phyloP scores from a whole-genome alignment of 2,113 vertebrate genomes.

The Nanorana parkeri region DNA sequence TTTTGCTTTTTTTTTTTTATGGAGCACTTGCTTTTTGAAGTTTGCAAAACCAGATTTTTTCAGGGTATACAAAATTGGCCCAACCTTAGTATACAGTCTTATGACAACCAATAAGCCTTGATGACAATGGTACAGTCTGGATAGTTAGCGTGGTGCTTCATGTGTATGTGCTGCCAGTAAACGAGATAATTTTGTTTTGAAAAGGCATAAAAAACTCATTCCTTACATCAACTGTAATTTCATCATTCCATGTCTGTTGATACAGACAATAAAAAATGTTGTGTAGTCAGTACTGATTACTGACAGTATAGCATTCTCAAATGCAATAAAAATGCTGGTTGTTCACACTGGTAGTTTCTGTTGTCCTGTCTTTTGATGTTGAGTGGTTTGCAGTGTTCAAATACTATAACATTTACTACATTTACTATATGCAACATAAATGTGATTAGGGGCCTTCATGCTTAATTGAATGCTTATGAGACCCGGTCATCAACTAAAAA shows the following conservation, averaged over 20 bases:
- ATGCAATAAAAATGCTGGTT: conserved; percentile 98
- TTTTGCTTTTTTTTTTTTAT: conserved; percentile 13
- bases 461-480: no score
- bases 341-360: conserved; percentile 83
- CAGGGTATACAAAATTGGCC: conserved; percentile 7
- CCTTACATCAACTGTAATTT: conserved; percentile 92
- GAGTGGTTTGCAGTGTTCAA: background rate
- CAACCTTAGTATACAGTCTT: conserved; percentile 33
- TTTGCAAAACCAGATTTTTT: conserved; percentile 31
- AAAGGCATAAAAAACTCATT: conserved; percentile 89
- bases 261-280: conserved; percentile 91
- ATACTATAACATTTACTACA: no score
- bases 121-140: conserved; percentile 76
- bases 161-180: conserved; percentile 82
- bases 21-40: conserved; percentile 16
- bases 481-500: no score
- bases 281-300: conserved; percentile 90
- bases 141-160: conserved; percentile 80
- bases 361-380: conserved; percentile 69
- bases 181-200: conserved; percentile 71
- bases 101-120: conserved; percentile 69
- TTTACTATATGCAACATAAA: no score
- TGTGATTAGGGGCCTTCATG: no score
- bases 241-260: conserved; percentile 94
- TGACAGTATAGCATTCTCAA: conserved; percentile 93